Conservation (phyloP, 92 coral and sea anemone species). For the Isaurus tuberculatus region DNA sequence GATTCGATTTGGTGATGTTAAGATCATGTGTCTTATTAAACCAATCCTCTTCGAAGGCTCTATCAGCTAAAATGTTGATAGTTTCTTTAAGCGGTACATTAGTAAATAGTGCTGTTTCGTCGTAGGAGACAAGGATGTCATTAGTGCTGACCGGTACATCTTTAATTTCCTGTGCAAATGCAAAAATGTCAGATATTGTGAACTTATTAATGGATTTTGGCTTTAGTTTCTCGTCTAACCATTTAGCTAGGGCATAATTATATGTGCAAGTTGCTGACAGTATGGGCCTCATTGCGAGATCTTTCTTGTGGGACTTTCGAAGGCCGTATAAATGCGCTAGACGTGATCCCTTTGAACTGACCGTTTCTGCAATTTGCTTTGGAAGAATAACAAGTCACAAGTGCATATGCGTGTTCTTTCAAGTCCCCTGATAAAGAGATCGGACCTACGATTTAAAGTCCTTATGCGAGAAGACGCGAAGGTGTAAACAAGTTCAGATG, state of each 20-base stretch:
- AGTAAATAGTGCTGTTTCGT: background rate
- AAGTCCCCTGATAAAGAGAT: too few relatives aligned
- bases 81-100: background rate
- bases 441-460: too few relatives aligned
- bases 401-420: too few relatives aligned
- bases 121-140: background rate
- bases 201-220: background rate
- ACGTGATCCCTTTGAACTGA: slow-evolving; percentile 1
- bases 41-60: slow-evolving; percentile 49
- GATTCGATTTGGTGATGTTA: slow-evolving; percentile 35
- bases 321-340: background rate
- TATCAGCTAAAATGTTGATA: slow-evolving; percentile 15
- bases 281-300: background rate
- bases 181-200: background rate
- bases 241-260: background rate
- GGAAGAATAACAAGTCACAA: too few relatives aligned
- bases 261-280: background rate
- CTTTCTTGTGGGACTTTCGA: background rate
- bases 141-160: background rate
- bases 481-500: too few relatives aligned
- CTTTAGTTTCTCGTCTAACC: background rate
- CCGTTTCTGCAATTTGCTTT: background rate
- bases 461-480: too few relatives aligned
- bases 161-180: background rate
- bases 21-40: background rate